Evolutionary conservation across 2,888 invertebrate species (phyloP).

Genomic region (Auanema sp.): DNA sequence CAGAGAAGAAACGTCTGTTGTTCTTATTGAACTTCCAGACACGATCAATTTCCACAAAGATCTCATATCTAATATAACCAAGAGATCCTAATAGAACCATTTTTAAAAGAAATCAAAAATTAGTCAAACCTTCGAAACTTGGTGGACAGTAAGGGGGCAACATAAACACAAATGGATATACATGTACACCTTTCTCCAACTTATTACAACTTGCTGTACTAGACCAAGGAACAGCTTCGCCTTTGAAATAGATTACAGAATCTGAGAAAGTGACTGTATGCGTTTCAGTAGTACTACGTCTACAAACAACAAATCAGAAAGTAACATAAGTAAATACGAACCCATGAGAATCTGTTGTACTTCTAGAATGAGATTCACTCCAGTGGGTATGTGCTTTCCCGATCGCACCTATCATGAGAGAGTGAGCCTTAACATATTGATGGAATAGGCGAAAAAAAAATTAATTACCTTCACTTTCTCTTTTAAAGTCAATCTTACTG

Average conservation of each 20-base stretch:
- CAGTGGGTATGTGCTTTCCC: constrained; percentile 4
- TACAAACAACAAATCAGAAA: constrained; percentile 15
- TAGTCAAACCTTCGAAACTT: constrained; percentile 15
- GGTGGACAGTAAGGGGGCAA: constrained; percentile 19
- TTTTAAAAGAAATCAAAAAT: background rate
- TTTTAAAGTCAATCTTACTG: background rate
- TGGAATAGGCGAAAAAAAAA: background rate
- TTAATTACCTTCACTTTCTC: background rate
- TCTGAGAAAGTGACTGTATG: constrained; percentile 14
- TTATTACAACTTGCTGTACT: constrained; percentile 6
- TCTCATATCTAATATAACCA: constrained; percentile 20
- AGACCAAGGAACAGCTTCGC: constrained; percentile 17
- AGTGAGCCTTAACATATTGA: constrained; percentile 6
- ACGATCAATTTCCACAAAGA: constrained; percentile 16
- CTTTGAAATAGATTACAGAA: constrained; percentile 11
- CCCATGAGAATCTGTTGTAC: constrained; percentile 1
- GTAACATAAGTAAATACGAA: background rate
- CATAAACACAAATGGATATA: constrained; percentile 15
- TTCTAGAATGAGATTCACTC: background rate
- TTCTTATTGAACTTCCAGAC: constrained; percentile 19
- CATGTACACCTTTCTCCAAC: constrained; percentile 11
- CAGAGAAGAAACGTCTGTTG: constrained; percentile 15
- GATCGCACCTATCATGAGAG: background rate
- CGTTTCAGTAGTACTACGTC: constrained; percentile 6
- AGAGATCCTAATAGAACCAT: constrained; percentile 7